Base-by-base conservation (phyloP, 2,888 invertebrate genomes). In the Hemaris fuciformis region DNA sequence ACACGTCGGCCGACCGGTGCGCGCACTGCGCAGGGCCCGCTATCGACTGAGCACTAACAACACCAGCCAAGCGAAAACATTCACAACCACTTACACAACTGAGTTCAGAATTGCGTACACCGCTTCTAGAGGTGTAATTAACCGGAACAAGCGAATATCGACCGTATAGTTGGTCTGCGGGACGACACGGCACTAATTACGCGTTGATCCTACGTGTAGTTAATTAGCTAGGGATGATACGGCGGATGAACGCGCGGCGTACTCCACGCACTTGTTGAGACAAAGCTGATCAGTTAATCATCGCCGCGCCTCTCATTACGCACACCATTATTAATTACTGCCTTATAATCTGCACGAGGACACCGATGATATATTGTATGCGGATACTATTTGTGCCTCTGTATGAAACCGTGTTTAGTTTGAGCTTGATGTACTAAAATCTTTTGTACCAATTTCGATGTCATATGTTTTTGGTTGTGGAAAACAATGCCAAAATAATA, bases 91-190 rank as follows among this genome's bases (percentile, higher is more conserved):
- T 1, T 6, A 4, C 3, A 1, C 6, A 18, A 8, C 31, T 6
- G 31, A 53, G 31, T 31, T 18, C 3, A 10, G 53, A 53, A 31
- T 53, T 10, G 18, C 10, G 3, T n/a, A 15, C 10, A 5, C 0
- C 10, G 18, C 8, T 0, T 31, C 18, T 31, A 18, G 8, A 53
- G 53, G 53, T 53, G 27, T 53, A 53, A 53, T 53, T 53, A 53
- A 53, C 10, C 18, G 53, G 53, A 53, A 53, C 53, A 53, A 53
- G 53, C 53, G 53, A 53, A 53, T 53, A 53, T 53, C 53, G 53
- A 53, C 53, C 53, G 27, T 53, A 53, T 53, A 53, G 27, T 27
- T 18, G 31, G 15, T 7, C 27, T 27, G 27, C 18, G 53, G 3
- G 4, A 46, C 46, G 48, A 48, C 48, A 48, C 31, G 27, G 27